Conservation (phyloP, 2,113 vertebrate genomes). For the Pteruthius melanotis region DNA sequence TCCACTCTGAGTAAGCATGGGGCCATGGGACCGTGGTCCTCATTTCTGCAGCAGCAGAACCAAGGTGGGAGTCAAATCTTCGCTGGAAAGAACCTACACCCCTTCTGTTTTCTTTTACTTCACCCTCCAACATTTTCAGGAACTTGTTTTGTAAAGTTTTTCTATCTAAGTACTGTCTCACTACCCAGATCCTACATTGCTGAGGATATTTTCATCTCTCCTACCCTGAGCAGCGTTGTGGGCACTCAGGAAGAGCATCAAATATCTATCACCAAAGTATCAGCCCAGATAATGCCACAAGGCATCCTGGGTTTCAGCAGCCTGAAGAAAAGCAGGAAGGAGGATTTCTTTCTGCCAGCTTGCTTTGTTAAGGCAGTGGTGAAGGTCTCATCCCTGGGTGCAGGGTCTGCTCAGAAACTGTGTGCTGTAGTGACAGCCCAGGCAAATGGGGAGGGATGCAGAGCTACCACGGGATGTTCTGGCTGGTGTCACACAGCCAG, state of each 20-base stretch:
- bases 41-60: neutral
- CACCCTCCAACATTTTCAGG: neutral
- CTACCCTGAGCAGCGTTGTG: neutral
- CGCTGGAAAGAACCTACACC: neutral
- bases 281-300: neutral
- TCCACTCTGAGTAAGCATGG: rapidly evolving
- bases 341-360: neutral
- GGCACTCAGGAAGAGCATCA: neutral
- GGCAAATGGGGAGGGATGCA: neutral
- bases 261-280: neutral
- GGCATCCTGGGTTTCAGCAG: neutral
- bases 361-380: neutral
- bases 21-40: neutral
- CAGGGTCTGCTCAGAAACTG: neutral
- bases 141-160: neutral
- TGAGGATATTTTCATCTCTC: neutral
- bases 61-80: neutral
- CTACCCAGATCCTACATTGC: neutral
- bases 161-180: neutral
- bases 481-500: neutral
- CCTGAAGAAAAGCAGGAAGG: neutral
- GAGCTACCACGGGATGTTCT: neutral
- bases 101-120: neutral
- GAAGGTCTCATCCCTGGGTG: neutral
- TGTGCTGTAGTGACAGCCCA: neutral